phyloP scores from a whole-genome alignment of 2,888 invertebrate genomes.

The Cantharis flavilabris region DNA sequence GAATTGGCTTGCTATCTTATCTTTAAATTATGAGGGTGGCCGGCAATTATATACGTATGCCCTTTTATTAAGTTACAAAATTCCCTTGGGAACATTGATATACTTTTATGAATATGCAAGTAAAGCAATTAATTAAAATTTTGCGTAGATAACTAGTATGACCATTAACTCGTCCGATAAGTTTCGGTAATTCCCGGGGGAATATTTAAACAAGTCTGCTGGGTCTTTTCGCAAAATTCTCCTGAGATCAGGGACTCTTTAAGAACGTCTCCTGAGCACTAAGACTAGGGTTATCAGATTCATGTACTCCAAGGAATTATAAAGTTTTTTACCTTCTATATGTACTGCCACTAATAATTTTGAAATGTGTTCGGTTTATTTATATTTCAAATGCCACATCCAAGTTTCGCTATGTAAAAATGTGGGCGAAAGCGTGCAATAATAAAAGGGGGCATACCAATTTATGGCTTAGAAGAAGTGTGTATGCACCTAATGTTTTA shows the following conservation, averaged over 20 bases:
- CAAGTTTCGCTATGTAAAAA: background rate
- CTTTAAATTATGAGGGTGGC: slow-evolving; percentile 40
- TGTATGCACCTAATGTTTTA: background rate
- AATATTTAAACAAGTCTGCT: slow-evolving; percentile 53
- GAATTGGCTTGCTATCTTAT: slow-evolving; percentile 38
- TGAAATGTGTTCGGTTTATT: background rate
- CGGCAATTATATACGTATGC: slow-evolving; percentile 33
- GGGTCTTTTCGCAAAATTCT: slow-evolving; percentile 49
- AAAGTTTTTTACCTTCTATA: slow-evolving; percentile 40
- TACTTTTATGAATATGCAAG: slow-evolving; percentile 52
- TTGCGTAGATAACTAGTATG: slow-evolving; percentile 37
- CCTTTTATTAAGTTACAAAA: slow-evolving; percentile 34
- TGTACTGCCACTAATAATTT: background rate
- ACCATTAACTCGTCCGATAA: slow-evolving; percentile 46
- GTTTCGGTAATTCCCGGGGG: slow-evolving; percentile 51
- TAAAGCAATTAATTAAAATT: slow-evolving; percentile 48
- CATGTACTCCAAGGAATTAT: slow-evolving; percentile 49
- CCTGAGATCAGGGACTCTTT: slow-evolving; percentile 46
- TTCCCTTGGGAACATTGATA: slow-evolving; percentile 49
- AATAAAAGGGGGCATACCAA: background rate
- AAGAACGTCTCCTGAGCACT: slow-evolving; percentile 43
- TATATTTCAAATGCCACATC: background rate
- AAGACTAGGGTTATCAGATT: slow-evolving; percentile 37
- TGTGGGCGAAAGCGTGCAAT: background rate
- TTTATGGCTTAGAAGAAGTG: background rate